These are phyloP conservation scores for Xenops minutus DNA, from an alignment of 2,797 vertebrate genomes.

Conservation along the genomic window DNA sequence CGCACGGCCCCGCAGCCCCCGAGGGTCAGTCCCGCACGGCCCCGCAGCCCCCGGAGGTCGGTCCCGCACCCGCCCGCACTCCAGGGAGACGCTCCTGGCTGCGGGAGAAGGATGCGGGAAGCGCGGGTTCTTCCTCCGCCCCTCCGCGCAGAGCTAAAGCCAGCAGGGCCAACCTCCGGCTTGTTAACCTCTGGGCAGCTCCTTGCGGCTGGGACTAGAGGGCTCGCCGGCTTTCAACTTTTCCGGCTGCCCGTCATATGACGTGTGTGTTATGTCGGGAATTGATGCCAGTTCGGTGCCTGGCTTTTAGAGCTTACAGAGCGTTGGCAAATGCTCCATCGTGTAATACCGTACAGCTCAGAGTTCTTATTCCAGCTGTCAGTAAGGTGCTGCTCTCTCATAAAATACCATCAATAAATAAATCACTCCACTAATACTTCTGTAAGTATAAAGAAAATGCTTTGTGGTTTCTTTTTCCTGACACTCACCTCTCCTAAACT, in stretches of 20 bases:
- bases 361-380: not conserved
- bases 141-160: not conserved
- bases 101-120: not conserved
- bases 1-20: too few relatives aligned
- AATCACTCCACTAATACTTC: not conserved
- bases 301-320: not conserved
- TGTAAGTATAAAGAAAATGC: not conserved
- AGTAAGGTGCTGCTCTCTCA: not conserved
- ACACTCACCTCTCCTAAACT: not conserved
- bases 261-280: not conserved
- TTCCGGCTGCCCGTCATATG: not conserved
- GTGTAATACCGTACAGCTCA: not conserved
- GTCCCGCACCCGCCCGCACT: not conserved
- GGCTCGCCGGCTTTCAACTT: not conserved
- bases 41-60: not conserved
- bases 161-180: fast-evolving
- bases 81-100: not conserved
- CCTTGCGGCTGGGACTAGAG: not conserved
- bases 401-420: not conserved
- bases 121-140: not conserved
- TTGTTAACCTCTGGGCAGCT: not conserved
- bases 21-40: not conserved
- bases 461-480: not conserved
- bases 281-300: fast-evolving
- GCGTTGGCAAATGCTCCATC: not conserved